phyloP scores from a whole-genome alignment of 1,140 invertebrate genomes.

The Tetramorium simillimum region DNA sequence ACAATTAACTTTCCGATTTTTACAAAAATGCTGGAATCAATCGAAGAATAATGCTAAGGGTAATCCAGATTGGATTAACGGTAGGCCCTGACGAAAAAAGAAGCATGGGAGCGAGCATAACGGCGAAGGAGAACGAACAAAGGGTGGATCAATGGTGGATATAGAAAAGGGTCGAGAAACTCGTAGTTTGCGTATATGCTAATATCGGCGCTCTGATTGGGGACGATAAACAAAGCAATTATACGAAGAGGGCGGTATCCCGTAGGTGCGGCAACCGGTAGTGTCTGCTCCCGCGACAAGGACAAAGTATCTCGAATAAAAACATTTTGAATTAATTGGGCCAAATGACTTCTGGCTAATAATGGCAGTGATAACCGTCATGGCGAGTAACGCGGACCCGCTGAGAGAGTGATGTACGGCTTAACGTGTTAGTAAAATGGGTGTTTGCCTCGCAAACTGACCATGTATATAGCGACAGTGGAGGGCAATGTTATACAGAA shows the following conservation, averaged over 20 bases:
- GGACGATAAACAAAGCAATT: constrained; percentile 83
- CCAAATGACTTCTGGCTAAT: constrained; percentile 66
- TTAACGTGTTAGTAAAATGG: constrained; percentile 48
- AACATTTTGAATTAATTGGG: constrained; percentile 70
- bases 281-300: constrained; percentile 63
- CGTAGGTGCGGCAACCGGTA: constrained; percentile 64
- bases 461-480: neutral
- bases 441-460: constrained; percentile 33
- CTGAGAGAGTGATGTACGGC: constrained; percentile 49
- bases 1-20: neutral
- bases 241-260: constrained; percentile 78
- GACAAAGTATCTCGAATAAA: constrained; percentile 69
- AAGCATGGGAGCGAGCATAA: neutral
- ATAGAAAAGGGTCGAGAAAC: constrained; percentile 61
- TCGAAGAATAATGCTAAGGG: neutral
- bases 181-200: constrained; percentile 77
- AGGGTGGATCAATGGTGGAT: constrained; percentile 38
- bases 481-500: neutral
- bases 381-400: constrained; percentile 19
- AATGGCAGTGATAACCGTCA: constrained; percentile 56
- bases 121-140: constrained; percentile 28
- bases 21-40: neutral
- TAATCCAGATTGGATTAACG: constrained; percentile 18
- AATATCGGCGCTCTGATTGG: constrained; percentile 79
- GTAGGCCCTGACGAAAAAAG: neutral